Evolutionary conservation across 1,140 invertebrate species (phyloP).

Genomic region (Himalopsyche phryganea): DNA sequence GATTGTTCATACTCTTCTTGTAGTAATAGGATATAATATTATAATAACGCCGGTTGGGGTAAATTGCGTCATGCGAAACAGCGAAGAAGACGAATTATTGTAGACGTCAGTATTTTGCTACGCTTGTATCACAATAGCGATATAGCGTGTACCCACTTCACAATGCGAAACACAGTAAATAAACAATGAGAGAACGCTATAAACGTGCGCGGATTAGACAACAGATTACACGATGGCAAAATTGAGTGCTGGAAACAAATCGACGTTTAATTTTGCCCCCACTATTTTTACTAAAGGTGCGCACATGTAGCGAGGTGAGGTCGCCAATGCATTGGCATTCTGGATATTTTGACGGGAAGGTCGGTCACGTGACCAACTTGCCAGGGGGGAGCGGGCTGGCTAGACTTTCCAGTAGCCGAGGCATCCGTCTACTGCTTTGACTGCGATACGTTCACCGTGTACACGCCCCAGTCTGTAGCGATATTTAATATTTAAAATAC

Average conservation of each 20-base stretch:
- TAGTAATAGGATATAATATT: too few relatives aligned
- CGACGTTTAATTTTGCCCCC: conserved; percentile 1
- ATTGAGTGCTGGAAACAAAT: background rate
- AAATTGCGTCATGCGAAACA: too few relatives aligned
- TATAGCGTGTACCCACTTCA: too few relatives aligned
- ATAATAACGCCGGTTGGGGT: too few relatives aligned
- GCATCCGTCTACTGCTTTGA: conserved; percentile 52
- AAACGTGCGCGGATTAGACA: too few relatives aligned
- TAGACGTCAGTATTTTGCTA: too few relatives aligned
- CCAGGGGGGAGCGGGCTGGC: conserved; percentile 40
- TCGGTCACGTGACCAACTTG: conserved; percentile 57
- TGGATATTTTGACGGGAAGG: conserved; percentile 75
- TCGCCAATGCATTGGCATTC: conserved; percentile 46
- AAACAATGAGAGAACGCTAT: too few relatives aligned
- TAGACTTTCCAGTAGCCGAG: conserved; percentile 56
- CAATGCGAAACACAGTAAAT: too few relatives aligned
- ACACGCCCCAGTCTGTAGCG: conserved; percentile 40
- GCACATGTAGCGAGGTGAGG: conserved; percentile 25
- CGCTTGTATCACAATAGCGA: too few relatives aligned
- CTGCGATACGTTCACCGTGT: conserved; percentile 45
- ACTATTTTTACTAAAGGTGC: conserved; percentile 31
- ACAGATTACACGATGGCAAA: background rate
- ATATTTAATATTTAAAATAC: conserved; percentile 14
- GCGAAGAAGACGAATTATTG: too few relatives aligned
- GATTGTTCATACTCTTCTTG: too few relatives aligned